A percentile compares a stretch with the other conserved stretches of the same genome.
Conservation (phyloP, 1,140 invertebrate species). For the Drosophila chauvacae region DNA sequence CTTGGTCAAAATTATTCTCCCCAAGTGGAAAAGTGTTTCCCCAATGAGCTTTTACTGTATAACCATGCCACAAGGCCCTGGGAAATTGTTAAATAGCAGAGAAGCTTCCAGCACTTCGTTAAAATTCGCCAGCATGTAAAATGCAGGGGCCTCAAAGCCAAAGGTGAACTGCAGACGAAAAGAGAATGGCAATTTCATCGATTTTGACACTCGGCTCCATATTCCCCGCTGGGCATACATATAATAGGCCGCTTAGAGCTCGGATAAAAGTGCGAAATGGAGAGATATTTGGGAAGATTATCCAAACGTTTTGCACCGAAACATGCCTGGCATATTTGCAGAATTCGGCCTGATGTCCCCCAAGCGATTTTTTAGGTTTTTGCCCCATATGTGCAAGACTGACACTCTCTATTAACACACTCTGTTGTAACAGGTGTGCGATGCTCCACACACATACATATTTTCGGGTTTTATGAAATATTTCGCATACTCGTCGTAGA, state of each 20-base stretch:
- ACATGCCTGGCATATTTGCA: conserved; percentile 54
- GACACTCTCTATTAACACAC: conserved; percentile 1
- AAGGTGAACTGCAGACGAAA: neutral
- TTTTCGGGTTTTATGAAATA: neutral
- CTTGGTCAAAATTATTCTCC: neutral
- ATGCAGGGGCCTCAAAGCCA: neutral
- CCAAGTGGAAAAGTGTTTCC: neutral
- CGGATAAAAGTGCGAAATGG: neutral
- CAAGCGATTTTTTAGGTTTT: conserved; percentile 10
- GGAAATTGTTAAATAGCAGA: conserved; percentile 4
- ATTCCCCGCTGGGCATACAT: neutral
- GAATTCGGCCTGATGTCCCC: conserved; percentile 37
- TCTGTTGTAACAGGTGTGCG: conserved; percentile 10
- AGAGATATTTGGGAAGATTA: conserved; percentile 2
- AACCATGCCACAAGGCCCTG: neutral
- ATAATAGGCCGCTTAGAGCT: neutral
- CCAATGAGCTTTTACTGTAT: neutral
- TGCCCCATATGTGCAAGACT: conserved; percentile 17
- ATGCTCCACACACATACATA: neutral
- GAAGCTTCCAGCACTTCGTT: neutral
- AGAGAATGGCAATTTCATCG: conserved; percentile 60
- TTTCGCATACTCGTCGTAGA: conserved; percentile 10
- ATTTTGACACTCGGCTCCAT: conserved; percentile 34
- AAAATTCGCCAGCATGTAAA: conserved; percentile 4
- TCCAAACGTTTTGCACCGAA: conserved; percentile 13